Base-by-base conservation (phyloP, 1,140 invertebrate genomes). In the Gonatopus flavifemur region DNA sequence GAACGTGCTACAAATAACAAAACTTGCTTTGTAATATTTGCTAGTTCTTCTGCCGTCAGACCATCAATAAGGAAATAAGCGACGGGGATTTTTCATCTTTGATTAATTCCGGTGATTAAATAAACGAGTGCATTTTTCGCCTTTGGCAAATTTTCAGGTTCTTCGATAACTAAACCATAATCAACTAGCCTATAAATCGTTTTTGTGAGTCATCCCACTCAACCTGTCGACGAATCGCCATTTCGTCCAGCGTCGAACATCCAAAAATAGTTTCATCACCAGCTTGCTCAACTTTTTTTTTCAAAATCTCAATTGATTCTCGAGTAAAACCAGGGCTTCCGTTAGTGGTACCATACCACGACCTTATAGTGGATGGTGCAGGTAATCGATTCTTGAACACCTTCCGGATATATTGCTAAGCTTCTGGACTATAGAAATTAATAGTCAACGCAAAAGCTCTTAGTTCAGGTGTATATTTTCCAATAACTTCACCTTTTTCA, bases 361-460 rank as follows among this genome's bases (percentile, higher is more conserved):
- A 69, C 13, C 41, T 49, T 25, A 79, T 44, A 6, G 67, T 76
- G 13, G 54, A 55, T 15, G 62, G 62, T 62, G 77, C 70, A 32
- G 75, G 76, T 46, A 79, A 63, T 35, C 20, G 50, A 39, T 59
- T 65, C 46, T 67, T 56, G 52, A 76, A 77, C 44, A 52, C 52
- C 43, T 65, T 51, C 43, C 76, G 53, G 5, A 74, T 62, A 72
- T 72, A 77, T 52, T 63, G 50, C 52, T 74, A 77, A 30, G 64
- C 67, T 59, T 61, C 64, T 22, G 67, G 57, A 13, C 64, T 70
- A 53, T 71, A n/a, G n/a, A n/a, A n/a, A n/a, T n/a, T n/a, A n/a
- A n/a, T n/a, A n/a, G n/a, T n/a, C n/a, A n/a, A n/a, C n/a, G n/a
- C n/a, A n/a, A n/a, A n/a, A n/a, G n/a, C n/a, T n/a, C n/a, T n/a